Evolutionary conservation across 2,888 invertebrate species (phyloP).

Genomic region (Isoperla grammatica): DNA sequence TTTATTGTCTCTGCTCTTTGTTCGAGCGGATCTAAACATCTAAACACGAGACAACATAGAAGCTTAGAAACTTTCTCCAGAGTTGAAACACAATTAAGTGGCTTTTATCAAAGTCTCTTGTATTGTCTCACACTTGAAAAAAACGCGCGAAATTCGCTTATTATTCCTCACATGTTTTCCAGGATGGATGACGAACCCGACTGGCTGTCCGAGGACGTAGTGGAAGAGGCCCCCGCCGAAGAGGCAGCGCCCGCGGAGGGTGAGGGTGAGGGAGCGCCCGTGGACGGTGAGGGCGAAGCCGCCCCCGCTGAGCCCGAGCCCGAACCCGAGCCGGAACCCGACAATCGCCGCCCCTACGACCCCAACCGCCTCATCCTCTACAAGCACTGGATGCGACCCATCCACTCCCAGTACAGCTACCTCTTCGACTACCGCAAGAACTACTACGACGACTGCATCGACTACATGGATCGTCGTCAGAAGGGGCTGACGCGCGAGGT

Average conservation of each 20-base stretch:
- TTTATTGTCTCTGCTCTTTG: too few relatives aligned
- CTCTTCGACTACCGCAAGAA: conserved; percentile 78
- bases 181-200: conserved; percentile 17
- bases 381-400: conserved; percentile 82
- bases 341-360: conserved; percentile 49
- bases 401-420: conserved; percentile 74
- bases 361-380: conserved; percentile 63
- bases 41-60: too few relatives aligned
- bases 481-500: conserved; percentile 60
- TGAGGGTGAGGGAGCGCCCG: conserved; percentile 45
- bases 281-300: conserved; percentile 44
- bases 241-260: conserved; percentile 40
- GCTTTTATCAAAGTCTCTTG: too few relatives aligned
- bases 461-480: conserved; percentile 71
- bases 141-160: too few relatives aligned
- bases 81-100: too few relatives aligned
- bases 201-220: conserved; percentile 18
- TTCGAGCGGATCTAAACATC: too few relatives aligned
- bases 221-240: conserved; percentile 8
- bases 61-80: too few relatives aligned
- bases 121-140: too few relatives aligned
- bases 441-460: conserved; percentile 81
- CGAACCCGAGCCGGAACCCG: conserved; percentile 39
- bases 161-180: background rate
- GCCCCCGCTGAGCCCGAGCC: conserved; percentile 32